phyloP scores from a whole-genome alignment of 2,797 vertebrate genomes.

The Poecilia velifera region DNA sequence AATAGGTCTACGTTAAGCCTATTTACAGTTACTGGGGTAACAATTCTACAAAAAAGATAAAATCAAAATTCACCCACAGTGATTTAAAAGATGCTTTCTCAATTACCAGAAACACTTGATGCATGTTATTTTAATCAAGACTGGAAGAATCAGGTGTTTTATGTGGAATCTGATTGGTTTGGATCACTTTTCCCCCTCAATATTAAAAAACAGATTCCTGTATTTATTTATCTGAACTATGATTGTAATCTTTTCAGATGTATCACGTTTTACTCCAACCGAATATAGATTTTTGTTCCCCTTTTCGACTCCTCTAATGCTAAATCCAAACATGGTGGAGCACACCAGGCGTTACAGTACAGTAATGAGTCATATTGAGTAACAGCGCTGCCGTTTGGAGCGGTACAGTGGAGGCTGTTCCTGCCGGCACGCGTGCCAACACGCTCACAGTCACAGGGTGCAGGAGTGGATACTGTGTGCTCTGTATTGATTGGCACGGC shows the following conservation, averaged over 20 bases:
- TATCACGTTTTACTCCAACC: neutral
- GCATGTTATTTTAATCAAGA: neutral
- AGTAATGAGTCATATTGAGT: constrained; percentile 9
- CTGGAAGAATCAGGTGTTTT: neutral
- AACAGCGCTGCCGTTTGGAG: neutral
- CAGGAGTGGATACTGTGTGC: constrained; percentile 53
- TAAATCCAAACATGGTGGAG: neutral
- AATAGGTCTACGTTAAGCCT: neutral
- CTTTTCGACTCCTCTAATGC: constrained; percentile 18
- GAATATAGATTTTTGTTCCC: neutral
- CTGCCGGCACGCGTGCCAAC: constrained; percentile 51
- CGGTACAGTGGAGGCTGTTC: constrained; percentile 2
- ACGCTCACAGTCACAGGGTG: constrained; percentile 51
- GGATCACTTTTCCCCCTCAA: neutral
- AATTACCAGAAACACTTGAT: neutral
- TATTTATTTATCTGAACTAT: neutral
- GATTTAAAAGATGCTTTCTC: neutral
- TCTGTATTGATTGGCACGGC: constrained; percentile 67
- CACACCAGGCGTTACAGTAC: constrained; percentile 3
- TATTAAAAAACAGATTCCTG: neutral
- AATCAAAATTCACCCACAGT: neutral
- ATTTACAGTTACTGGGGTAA: neutral
- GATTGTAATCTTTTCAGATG: neutral
- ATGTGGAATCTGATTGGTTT: neutral
- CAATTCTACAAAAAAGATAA: neutral